phyloP scores from a whole-genome alignment of 1,140 invertebrate genomes.

The Colletes gigas region DNA sequence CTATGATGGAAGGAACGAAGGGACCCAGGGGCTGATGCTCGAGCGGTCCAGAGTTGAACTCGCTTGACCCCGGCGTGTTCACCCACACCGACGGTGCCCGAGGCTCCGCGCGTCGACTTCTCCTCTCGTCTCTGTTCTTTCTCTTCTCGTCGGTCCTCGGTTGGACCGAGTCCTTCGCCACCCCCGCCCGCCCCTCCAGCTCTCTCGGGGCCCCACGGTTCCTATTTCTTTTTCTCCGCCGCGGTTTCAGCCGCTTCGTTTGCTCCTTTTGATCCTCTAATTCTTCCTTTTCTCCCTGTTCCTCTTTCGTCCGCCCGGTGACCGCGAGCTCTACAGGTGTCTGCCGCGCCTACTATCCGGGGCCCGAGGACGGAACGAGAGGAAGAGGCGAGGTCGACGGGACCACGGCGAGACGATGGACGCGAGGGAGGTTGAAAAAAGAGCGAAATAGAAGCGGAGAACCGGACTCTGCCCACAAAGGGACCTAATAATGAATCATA shows the following conservation, averaged over 20 bases:
- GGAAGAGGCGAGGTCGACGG: constrained; percentile 11
- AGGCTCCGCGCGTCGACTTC: constrained; percentile 48
- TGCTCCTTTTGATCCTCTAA: constrained; percentile 64
- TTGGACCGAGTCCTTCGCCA: constrained; percentile 1
- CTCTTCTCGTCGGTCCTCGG: constrained; percentile 11
- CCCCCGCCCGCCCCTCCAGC: neutral
- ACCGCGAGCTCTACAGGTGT: constrained; percentile 68
- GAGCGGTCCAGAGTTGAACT: constrained; percentile 68
- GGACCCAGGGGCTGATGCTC: constrained; percentile 48
- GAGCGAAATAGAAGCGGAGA: constrained; percentile 63
- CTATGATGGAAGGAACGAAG: constrained; percentile 45
- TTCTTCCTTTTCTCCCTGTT: constrained; percentile 43
- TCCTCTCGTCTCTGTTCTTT: constrained; percentile 19
- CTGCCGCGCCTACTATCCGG: constrained; percentile 63
- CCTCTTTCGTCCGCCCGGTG: constrained; percentile 34
- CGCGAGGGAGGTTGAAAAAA: constrained; percentile 52
- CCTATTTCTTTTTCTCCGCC: constrained; percentile 48
- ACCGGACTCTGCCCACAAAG: constrained; percentile 72
- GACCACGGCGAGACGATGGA: constrained; percentile 10
- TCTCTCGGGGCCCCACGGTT: neutral
- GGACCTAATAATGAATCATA: constrained; percentile 76
- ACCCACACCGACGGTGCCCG: constrained; percentile 68
- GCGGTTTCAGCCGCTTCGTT: constrained; percentile 60
- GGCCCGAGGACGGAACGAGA: constrained; percentile 7
- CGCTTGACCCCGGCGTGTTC: constrained; percentile 72